phyloP scores from a whole-genome alignment of 2,113 vertebrate genomes.

The Hiodon alosoides region DNA sequence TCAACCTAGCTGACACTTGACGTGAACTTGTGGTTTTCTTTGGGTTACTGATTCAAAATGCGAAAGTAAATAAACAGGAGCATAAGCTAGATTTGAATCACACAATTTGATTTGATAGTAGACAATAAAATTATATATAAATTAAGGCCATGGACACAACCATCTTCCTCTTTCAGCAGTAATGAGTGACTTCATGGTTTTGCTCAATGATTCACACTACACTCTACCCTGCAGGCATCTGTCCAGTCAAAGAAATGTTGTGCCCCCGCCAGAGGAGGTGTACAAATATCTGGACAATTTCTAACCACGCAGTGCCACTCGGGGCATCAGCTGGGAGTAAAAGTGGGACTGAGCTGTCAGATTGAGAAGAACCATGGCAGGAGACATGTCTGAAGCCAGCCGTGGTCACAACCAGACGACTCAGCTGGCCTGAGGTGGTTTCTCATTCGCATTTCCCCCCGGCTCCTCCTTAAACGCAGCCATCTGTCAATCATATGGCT shows the following conservation, averaged over 20 bases:
- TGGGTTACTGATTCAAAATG: neutral
- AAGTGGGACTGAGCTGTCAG: neutral
- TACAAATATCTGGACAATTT: neutral
- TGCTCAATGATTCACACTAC: neutral
- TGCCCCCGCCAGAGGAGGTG: neutral
- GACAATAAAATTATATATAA: neutral
- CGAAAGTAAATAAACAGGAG: neutral
- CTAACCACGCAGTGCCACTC: neutral
- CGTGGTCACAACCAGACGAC: conserved; percentile 6
- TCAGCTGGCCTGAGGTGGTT: conserved; percentile 10
- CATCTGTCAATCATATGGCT: neutral
- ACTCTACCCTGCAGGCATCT: neutral
- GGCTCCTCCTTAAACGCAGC: neutral
- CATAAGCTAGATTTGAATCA: too few relatives aligned
- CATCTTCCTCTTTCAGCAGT: neutral
- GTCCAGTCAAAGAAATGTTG: neutral
- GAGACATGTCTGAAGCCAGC: neutral
- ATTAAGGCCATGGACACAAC: neutral
- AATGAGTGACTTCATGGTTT: too few relatives aligned
- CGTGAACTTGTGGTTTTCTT: neutral
- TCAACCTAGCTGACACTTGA: neutral
- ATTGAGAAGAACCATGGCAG: neutral
- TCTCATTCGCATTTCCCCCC: neutral
- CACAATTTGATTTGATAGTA: too few relatives aligned
- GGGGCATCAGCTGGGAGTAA: conserved; percentile 5